Evolutionary conservation across 2,888 invertebrate species (phyloP), one percentile per base, ranked within the genome.

Genomic region (Acanthosepion esculentum): DNA sequence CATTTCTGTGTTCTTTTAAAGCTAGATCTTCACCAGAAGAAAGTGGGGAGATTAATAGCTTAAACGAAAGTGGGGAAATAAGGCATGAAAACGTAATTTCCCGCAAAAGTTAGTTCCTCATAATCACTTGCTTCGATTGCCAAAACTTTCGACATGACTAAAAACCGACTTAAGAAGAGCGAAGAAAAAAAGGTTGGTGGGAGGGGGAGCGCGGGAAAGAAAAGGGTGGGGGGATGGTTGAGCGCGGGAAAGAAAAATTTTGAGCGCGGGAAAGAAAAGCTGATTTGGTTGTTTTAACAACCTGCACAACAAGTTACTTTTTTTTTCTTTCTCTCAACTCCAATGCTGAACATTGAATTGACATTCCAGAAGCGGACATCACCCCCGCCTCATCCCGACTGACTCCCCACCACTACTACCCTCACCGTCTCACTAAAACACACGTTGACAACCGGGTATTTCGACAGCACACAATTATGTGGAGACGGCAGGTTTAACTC

Each of bases 381-480:
- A 15, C n/a, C n/a, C n/a, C n/a, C 78, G 10, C 18, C n/a, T 18
- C n/a, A 78, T n/a, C n/a, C 8, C n/a, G 0, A 15, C 78, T 33
- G n/a, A 78, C 78, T 33, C n/a, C 41, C 1, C n/a, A 18, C n/a
- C n/a, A n/a, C n/a, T n/a, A n/a, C n/a, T n/a, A 1, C 18, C n/a
- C 15, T 8, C 33, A n/a, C n/a, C 78, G 12, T 33, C n/a, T 33
- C 15, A n/a, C n/a, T 15, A 78, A 78, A n/a, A n/a, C 78, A 18
- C 78, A 78, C n/a, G 78, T 78, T 78, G 78, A 78, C 78, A 33
- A 78, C 78, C 78, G n/a, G 15, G n/a, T 33, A 78, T 78, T 78
- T 78, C n/a, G n/a, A 10, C n/a, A 78, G n/a, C 78, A 78, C n/a
- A 78, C 78, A 78, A 78, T 78, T 78, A 78, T 78, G n/a, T 78